Percentiles rank a stretch among this genome's conserved stretches.
Conservation (phyloP, 2,113 vertebrate genomes). For the Syngnathus typhle region DNA sequence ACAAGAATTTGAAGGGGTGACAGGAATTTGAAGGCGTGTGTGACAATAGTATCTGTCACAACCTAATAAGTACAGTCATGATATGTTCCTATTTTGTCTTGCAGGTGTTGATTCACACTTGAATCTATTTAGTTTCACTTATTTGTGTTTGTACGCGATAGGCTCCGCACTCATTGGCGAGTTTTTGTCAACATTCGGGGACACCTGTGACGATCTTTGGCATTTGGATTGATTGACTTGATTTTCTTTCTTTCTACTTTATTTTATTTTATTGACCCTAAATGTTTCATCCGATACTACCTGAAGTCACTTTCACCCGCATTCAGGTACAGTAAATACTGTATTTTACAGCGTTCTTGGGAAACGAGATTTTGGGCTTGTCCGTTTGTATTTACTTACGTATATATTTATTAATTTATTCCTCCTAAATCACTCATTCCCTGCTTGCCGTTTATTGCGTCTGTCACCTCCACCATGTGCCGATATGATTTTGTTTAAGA, state of each 20-base stretch:
- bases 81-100: neutral
- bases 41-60: neutral
- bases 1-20: slow-evolving; percentile 40
- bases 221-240: slow-evolving; percentile 7
- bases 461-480: no score
- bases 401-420: no score
- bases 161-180: neutral
- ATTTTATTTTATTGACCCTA: no score
- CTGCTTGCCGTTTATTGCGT: no score
- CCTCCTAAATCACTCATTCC: no score
- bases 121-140: neutral
- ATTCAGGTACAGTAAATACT: slow-evolving; percentile 35
- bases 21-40: neutral
- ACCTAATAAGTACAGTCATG: neutral
- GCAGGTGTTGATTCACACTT: no score
- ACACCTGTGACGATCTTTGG: slow-evolving; percentile 38
- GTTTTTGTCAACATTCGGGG: slow-evolving; percentile 15
- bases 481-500: no score
- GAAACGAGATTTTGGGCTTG: neutral
- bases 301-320: slow-evolving; percentile 5
- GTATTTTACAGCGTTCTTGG: neutral
- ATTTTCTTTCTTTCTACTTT: neutral
- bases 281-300: neutral
- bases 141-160: neutral
- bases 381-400: neutral